A percentile compares a stretch with the other conserved stretches of the same genome.
These are phyloP conservation scores for Scopus umbretta DNA, from an alignment of 2,113 vertebrate genomes.

Conservation along the genomic window DNA sequence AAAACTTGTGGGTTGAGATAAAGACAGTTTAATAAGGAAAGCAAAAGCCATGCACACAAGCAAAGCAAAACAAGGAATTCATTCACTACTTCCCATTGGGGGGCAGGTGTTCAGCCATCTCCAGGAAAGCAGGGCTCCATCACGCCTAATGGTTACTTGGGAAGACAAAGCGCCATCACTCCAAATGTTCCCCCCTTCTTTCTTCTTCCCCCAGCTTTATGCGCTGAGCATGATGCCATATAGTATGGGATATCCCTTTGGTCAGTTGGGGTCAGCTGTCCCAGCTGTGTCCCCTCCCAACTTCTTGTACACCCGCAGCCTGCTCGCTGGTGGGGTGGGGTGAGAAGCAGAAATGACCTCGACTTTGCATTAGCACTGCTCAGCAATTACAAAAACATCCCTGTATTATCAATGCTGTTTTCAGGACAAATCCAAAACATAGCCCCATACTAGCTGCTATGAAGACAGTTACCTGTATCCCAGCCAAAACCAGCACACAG, in stretches of 20 bases:
- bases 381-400: not conserved
- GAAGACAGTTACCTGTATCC: not conserved
- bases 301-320: not conserved
- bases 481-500: not conserved
- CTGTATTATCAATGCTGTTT: not conserved
- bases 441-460: not conserved
- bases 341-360: not conserved
- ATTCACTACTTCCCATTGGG: not conserved
- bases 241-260: not conserved
- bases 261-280: not conserved
- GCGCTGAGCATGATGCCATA: no score
- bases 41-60: rapidly evolving
- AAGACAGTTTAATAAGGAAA: not conserved
- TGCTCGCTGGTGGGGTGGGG: rapidly evolving
- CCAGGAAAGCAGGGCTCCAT: not conserved
- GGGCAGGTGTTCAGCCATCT: not conserved
- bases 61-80: not conserved
- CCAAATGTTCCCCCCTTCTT: rapidly evolving
- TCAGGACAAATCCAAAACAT: not conserved
- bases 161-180: not conserved
- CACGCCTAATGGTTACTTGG: rapidly evolving
- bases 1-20: not conserved
- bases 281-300: not conserved
- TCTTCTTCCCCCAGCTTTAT: not conserved
- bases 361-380: not conserved